phyloP scores from a whole-genome alignment of 1,140 invertebrate genomes.

The Calycopis cecrops region DNA sequence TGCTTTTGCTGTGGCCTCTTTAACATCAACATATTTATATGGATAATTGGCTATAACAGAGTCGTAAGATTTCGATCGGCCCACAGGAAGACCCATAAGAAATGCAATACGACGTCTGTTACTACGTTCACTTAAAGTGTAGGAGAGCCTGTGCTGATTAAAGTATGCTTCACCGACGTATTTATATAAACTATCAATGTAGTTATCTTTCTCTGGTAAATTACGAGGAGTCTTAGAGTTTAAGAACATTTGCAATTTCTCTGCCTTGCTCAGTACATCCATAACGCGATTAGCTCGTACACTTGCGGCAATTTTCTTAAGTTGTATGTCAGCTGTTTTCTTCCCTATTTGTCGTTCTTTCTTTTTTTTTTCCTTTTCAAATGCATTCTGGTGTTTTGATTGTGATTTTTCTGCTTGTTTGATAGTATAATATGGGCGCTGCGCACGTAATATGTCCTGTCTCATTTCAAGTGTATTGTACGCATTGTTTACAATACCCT shows the following conservation, averaged over 20 bases:
- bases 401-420: slow-evolving; percentile 72
- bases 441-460: slow-evolving; percentile 71
- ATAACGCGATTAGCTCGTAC: too few relatives aligned
- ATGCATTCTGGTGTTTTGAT: slow-evolving; percentile 62
- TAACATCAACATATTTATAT: slow-evolving; percentile 62
- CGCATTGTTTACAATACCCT: slow-evolving; percentile 56
- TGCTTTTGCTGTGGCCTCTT: slow-evolving; percentile 54
- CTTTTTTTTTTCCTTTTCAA: slow-evolving; percentile 58
- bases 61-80: slow-evolving; percentile 57
- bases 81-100: slow-evolving; percentile 57
- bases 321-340: slow-evolving; percentile 60
- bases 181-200: slow-evolving; percentile 57
- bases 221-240: slow-evolving; percentile 55
- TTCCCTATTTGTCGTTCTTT: slow-evolving; percentile 62
- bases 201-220: slow-evolving; percentile 57
- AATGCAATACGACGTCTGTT: slow-evolving; percentile 60
- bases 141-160: slow-evolving; percentile 48
- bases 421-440: slow-evolving; percentile 74
- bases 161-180: slow-evolving; percentile 62
- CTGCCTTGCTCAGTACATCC: too few relatives aligned
- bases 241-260: too few relatives aligned
- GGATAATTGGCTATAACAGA: too few relatives aligned
- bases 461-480: slow-evolving; percentile 65
- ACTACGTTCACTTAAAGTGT: slow-evolving; percentile 56
- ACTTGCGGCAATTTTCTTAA: slow-evolving; percentile 63